Evolutionary conservation across 2,797 vertebrate species (phyloP).

Genomic region (Esox lucius): DNA sequence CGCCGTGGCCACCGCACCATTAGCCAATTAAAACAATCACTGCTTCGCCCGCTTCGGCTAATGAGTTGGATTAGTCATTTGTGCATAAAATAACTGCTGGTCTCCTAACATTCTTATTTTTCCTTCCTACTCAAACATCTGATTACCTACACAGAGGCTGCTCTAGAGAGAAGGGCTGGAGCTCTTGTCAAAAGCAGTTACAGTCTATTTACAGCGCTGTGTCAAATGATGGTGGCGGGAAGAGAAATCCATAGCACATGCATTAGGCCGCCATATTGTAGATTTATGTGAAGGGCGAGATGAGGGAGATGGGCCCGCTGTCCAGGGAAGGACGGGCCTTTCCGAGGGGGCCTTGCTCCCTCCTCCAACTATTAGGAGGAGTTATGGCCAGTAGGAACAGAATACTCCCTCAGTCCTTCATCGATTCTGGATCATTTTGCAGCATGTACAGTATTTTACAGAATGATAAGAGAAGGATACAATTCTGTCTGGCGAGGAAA

Average conservation of each 20-base stretch:
- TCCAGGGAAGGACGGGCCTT: not conserved
- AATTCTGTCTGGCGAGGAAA: constrained; percentile 16
- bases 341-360: constrained; percentile 19
- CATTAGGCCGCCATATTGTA: constrained; percentile 47
- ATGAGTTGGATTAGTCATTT: constrained; percentile 47
- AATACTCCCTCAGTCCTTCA: constrained; percentile 57
- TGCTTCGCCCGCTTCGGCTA: constrained; percentile 26
- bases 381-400: constrained; percentile 51
- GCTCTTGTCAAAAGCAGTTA: constrained; percentile 56
- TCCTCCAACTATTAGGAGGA: constrained; percentile 58
- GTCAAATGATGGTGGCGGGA: constrained; percentile 28
- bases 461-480: constrained; percentile 35
- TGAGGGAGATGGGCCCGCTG: not conserved
- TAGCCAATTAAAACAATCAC: constrained; percentile 58
- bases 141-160: constrained; percentile 38
- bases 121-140: constrained; percentile 29
- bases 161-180: constrained; percentile 1
- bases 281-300: constrained; percentile 54
- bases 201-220: constrained; percentile 53
- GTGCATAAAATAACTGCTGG: constrained; percentile 24
- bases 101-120: constrained; percentile 36
- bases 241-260: constrained; percentile 46
- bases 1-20: constrained; percentile 36
- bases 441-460: constrained; percentile 53
- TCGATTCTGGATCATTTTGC: constrained; percentile 65